Evolutionary conservation across 2,888 invertebrate genomes (phyloP), one percentile per base, ranked within the genome.

Genomic region (Epistrophe eligans): DNA sequence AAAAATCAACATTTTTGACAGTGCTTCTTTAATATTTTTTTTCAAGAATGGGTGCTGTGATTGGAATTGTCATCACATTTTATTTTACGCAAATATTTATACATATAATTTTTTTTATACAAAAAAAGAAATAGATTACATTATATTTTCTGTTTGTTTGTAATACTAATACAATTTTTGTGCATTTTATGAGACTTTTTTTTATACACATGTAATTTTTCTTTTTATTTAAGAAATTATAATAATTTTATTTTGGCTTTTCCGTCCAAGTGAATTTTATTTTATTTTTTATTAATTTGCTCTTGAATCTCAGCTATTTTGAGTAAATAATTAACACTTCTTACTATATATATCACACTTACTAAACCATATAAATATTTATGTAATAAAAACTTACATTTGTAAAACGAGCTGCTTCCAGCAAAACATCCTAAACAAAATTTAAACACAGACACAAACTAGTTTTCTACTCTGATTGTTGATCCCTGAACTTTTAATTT

Each of bases 31-130:
- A 50, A 17, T 35, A 6, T 35, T 35, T 35, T 74, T 35, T 71
- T 71, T 76, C 35, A 52, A 77, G 57, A 70, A 82, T 82, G 62
- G 79, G 87, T 87, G 87, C 87, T 87, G 83, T 87, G 87, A 87
- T 83, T 66, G 83, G 45, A 87, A 76, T 76, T 79, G n/a, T 83
- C 87, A 87, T 87, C 87, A 87, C 87, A 83, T 72, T 80, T 80
- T 74, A 60, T 62, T 80, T 58, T 71, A 76, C 48, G 71, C 17
- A 67, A 57, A 67, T 67, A 67, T 50, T 58, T 45, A 71, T 35
- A 70, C 24, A 71, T 60, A 52, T 77, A 55, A 70, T 40, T 70
- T 77, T 72, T 73, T 58, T 57, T 67, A 62, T 45, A 73, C 62
- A 79, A 24, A 70, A 24, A 50, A 32, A 32, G 55, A 71, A 50